Evolutionary conservation across 2,113 vertebrate species (phyloP).

Genomic region (Aegypius monachus): DNA sequence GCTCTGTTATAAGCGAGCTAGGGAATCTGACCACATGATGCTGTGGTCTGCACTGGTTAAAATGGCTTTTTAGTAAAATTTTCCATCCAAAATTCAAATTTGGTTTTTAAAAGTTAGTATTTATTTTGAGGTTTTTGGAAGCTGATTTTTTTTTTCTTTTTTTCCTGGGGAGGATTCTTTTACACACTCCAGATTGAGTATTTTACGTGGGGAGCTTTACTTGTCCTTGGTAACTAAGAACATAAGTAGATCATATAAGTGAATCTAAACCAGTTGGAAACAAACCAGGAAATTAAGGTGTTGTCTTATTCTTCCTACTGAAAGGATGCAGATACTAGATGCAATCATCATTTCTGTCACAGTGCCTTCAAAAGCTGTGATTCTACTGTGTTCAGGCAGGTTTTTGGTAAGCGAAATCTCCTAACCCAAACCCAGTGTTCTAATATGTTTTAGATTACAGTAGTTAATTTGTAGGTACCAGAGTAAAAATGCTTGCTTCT

Average conservation of each 20-base stretch:
- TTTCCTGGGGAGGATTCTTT: neutral
- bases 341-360: neutral
- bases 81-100: neutral
- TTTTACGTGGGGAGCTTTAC: neutral
- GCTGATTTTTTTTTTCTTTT: neutral
- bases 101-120: neutral
- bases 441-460: neutral
- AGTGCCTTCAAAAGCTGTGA: neutral
- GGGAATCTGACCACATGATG: neutral
- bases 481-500: neutral
- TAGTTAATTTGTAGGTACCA: neutral
- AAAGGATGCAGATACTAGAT: neutral
- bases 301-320: fast-evolving
- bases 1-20: neutral
- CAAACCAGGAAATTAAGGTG: neutral
- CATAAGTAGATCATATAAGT: neutral
- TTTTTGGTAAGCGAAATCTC: neutral
- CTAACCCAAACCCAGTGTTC: neutral
- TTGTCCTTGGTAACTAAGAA: neutral
- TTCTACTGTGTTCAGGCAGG: neutral
- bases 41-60: neutral
- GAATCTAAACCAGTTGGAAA: neutral
- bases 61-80: neutral
- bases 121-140: neutral
- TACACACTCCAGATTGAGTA: neutral